Evolutionary conservation across 2,888 invertebrate genomes (phyloP).

Genomic region (Clepsis dumicolana): DNA sequence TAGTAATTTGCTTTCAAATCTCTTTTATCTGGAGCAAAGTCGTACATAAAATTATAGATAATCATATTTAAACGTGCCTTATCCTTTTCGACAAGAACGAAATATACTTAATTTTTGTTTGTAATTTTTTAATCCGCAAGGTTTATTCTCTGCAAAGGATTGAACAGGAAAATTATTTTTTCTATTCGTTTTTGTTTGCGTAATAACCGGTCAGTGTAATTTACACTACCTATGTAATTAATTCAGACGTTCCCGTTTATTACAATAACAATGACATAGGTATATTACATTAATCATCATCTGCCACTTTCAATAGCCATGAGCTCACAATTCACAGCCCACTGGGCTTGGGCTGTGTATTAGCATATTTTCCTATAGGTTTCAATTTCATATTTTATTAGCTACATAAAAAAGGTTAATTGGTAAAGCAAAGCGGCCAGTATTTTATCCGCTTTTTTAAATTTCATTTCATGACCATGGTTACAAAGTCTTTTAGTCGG

Average conservation of each 20-base stretch:
- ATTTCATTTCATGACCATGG: too few relatives aligned
- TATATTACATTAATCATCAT: not conserved
- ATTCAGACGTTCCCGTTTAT: too few relatives aligned
- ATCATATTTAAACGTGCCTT: not conserved
- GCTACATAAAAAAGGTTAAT: not conserved
- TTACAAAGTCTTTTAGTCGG: too few relatives aligned
- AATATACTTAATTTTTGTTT: not conserved
- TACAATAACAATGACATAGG: not conserved
- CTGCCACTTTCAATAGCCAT: not conserved
- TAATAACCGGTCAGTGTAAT: too few relatives aligned
- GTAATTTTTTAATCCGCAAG: not conserved
- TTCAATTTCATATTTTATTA: too few relatives aligned
- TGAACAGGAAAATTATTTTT: too few relatives aligned
- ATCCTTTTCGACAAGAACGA: too few relatives aligned
- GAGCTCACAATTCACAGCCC: not conserved
- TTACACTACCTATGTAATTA: not conserved
- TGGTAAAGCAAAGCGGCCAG: not conserved
- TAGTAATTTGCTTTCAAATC: slow-evolving; percentile 19
- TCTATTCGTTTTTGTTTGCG: too few relatives aligned
- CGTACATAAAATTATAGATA: not conserved
- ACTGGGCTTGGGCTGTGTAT: not conserved
- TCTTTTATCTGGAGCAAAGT: not conserved
- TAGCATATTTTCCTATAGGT: not conserved
- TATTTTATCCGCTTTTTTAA: not conserved
- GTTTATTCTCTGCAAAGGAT: too few relatives aligned